These are phyloP conservation scores for Hesperophylax magnus DNA, from an alignment of 1,140 invertebrate species.

Conservation along the genomic window DNA sequence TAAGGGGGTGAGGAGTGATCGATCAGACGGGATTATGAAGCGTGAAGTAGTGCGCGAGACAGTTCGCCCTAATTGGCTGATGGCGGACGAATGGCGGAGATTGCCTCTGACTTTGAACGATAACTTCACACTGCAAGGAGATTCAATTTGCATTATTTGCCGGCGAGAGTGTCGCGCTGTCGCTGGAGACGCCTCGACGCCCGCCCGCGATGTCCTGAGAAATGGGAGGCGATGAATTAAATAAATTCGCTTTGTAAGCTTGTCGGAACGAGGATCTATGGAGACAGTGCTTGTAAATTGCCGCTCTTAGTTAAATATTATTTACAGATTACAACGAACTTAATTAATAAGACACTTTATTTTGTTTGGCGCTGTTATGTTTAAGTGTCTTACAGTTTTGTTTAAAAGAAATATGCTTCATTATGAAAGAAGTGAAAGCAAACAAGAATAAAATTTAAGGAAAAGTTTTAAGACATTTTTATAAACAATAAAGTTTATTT, in stretches of 20 bases:
- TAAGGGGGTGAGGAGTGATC: not conserved
- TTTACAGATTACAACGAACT: no score
- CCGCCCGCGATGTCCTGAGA: not conserved
- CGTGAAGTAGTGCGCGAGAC: not conserved
- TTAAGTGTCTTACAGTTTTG: no score
- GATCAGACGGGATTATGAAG: conserved; percentile 33
- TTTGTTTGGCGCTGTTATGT: conserved; percentile 13
- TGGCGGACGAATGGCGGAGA: conserved; percentile 33
- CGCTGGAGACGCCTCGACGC: not conserved
- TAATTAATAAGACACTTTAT: not conserved
- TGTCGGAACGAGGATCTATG: conserved; percentile 13
- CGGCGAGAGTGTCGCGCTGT: not conserved
- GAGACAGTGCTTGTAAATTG: conserved; percentile 19
- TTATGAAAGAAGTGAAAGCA: no score
- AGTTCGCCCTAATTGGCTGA: conserved; percentile 27
- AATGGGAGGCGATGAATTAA: conserved; percentile 10
- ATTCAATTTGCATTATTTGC: conserved; percentile 38
- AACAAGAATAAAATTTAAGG: no score
- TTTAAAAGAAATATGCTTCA: no score
- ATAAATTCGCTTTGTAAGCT: conserved; percentile 21
- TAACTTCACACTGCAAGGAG: conserved; percentile 36
- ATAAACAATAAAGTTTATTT: no score
- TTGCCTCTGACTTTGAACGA: conserved; percentile 34
- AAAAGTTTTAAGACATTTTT: no score
- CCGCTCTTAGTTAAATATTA: not conserved